phyloP scores from a whole-genome alignment of 2,888 invertebrate species.

The Leptodirus hochenwartii region DNA sequence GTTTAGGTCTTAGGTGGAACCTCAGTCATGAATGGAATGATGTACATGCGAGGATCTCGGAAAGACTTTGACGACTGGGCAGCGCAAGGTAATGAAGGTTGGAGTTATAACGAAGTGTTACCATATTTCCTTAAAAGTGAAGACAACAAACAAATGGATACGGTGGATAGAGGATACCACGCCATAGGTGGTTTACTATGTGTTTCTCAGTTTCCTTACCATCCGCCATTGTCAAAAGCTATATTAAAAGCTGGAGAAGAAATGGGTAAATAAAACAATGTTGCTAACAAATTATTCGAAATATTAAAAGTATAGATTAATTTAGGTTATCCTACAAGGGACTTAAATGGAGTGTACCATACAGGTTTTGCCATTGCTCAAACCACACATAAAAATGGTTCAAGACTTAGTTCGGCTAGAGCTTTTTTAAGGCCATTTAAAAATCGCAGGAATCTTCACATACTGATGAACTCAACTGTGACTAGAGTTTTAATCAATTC shows the following conservation, averaged over 20 bases:
- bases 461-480: constrained; percentile 68
- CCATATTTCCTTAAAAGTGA: constrained; percentile 81
- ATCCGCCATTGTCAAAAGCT: constrained; percentile 64
- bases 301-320: too few species aligned
- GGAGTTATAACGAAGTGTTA: constrained; percentile 77
- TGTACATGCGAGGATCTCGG: constrained; percentile 78
- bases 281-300: constrained; percentile 3
- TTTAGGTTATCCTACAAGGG: constrained; percentile 52
- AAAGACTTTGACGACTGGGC: constrained; percentile 83
- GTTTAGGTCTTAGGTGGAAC: constrained; percentile 71
- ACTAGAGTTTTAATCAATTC: constrained; percentile 58
- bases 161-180: constrained; percentile 61
- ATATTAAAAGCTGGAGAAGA: constrained; percentile 63
- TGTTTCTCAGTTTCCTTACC: constrained; percentile 68
- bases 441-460: constrained; percentile 55
- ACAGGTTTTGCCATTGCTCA: constrained; percentile 80
- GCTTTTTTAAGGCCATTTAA: constrained; percentile 69
- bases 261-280: constrained; percentile 45
- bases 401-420: constrained; percentile 61
- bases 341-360: constrained; percentile 62
- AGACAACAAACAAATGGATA: constrained; percentile 51
- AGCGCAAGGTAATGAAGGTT: constrained; percentile 66
- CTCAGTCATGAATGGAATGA: constrained; percentile 91
- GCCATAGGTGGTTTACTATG: constrained; percentile 59
- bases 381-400: constrained; percentile 72